Base-by-base conservation (phyloP, 2,113 vertebrate genomes). In the Salvelinus fontinalis region DNA sequence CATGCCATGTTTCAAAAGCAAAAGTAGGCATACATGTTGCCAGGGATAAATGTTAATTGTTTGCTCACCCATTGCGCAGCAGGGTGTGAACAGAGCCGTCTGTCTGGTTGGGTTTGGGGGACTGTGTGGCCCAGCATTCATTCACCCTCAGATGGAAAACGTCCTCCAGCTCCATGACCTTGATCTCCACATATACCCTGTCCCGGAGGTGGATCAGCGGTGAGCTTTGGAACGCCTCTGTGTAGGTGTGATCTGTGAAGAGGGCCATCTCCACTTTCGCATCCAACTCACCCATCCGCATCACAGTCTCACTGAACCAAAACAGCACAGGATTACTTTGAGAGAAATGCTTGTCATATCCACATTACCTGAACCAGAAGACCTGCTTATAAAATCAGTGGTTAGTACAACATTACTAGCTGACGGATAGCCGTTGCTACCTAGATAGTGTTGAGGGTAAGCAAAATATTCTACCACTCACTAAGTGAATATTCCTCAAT, bases 61-160 rank as follows among this genome's bases (percentile, higher is more conserved):
- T 8, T n/a, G 67, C 88, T 67, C 22, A 94, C 93, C 93, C 93
- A 0, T 92, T 89, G 2, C 49, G 70, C 14, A 94, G 73, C 75
- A 94, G 89, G 0, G 62, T 66, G 81, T 93, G 89, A 4, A 39
- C 29, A 0, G 71, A 60, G 59, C 77, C 3, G 1, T 54, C 74
- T 0, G 87, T 79, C 0, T 76, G 2, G 70, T 90, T 87, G 0
- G 89, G 87, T 51, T 87, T 73, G 0, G 81, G 39, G 5, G 72
- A 57, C 85, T 89, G 91, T 0, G 91, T 88, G 73, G 92, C 93
- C 93, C 93, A 94, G 11, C 93, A 94, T 75, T 93, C 85, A 2
- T 89, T 79, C 1, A 94, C 26, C 16, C 71, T 85, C 9, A 94
- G 81, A 54, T 86, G 75, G 76, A 94, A 94, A 73, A 89, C 88